These are phyloP conservation scores for Phrynocephalus versicolor DNA, from an alignment of 2,113 vertebrate species.

Conservation along the genomic window DNA sequence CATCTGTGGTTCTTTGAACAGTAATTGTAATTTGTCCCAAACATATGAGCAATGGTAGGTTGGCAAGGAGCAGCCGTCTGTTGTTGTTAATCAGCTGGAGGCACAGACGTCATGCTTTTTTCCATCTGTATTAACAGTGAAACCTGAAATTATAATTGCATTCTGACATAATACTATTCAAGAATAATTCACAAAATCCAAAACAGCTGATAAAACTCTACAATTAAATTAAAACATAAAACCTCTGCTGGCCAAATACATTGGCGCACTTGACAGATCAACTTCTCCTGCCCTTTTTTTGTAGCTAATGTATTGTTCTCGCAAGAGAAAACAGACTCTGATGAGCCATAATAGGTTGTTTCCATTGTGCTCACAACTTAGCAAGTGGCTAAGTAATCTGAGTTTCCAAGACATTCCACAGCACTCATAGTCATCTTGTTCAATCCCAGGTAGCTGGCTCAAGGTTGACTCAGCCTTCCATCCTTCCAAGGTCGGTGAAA, in stretches of 20 bases:
- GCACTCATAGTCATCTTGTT: not conserved
- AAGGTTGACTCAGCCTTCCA: no score
- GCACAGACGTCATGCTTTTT: not conserved
- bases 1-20: not conserved
- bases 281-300: not conserved
- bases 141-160: not conserved
- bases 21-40: not conserved
- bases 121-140: not conserved
- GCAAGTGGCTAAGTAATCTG: not conserved
- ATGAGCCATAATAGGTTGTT: not conserved
- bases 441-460: no score
- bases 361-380: constrained; percentile 7
- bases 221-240: not conserved
- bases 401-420: not conserved
- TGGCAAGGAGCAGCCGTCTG: not conserved
- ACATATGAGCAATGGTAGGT: not conserved
- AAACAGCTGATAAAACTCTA: not conserved
- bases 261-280: not conserved
- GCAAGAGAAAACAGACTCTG: constrained; percentile 2
- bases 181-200: not conserved
- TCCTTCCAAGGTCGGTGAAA: no score
- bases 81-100: constrained; percentile 3
- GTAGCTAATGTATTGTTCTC: not conserved
- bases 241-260: fast-evolving
- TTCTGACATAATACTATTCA: not conserved